Base-by-base conservation (phyloP, 2,113 vertebrate genomes). In the Alaudala cheleensis region DNA sequence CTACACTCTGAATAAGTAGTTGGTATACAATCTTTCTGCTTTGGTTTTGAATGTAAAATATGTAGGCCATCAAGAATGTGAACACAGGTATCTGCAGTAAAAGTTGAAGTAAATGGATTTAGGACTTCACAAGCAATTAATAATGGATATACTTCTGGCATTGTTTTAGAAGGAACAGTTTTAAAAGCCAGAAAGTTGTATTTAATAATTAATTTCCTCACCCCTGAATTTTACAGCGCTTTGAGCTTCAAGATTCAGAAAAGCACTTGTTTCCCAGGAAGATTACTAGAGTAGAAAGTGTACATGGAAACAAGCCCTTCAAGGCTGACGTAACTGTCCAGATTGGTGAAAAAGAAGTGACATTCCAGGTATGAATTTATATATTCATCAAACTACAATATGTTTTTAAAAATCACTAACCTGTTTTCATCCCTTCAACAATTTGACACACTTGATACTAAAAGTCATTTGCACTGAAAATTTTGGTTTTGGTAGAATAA, bases 171-270 rank as follows among this genome's bases (percentile, higher is more conserved):
- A 82, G 9, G 17, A 82, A n/a, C 17, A 25, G 5, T 56, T 71
- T 62, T 56, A 54, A 80, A 77, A 51, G 7, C 0, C 34, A 67
- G 16, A n/a, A 58, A 42, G 4, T 26, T 54, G 2, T 61, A 37
- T 78, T 92, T 67, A 70, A 39, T 90, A 65, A 85, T 54, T 77
- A 19, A 56, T 95, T 77, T 45, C 16, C 8, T 29, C 58, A 86
- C 5, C 5, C 71, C 44, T 20, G 79, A 60, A 94, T 96, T 95
- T 92, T 95, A 29, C 78, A 99, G 99, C 98, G 98, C 56, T 99
- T 99, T 98, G 98, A 99, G 91, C 98, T 99, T 79, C 71, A 98
- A 42, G 98, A 99, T 88, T 95, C 97, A 33, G 93, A 51, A 76
- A 97, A 45, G 13, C 95, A 97, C 67, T 34, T 93, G 14, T 64